Evolutionary conservation across 2,888 invertebrate species (phyloP).

Genomic region (Nesidiocoris tenuis): DNA sequence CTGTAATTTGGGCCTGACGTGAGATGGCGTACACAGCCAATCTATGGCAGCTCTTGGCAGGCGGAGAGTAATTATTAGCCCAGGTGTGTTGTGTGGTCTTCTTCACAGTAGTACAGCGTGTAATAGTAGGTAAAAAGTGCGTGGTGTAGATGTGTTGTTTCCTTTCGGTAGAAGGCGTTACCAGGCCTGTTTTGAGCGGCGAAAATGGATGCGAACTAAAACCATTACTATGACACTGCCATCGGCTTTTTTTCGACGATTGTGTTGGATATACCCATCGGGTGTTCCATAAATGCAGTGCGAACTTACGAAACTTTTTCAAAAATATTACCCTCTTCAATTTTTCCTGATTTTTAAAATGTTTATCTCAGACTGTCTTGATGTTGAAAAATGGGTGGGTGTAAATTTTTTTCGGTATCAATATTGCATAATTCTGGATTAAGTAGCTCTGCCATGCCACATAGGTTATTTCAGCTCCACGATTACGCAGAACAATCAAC

Average conservation of each 20-base stretch:
- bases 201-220: background rate
- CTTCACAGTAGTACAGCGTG: too few relatives aligned
- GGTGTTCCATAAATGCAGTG: too few relatives aligned
- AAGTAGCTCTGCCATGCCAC: too few relatives aligned
- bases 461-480: too few relatives aligned
- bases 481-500: too few relatives aligned
- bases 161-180: slow-evolving; percentile 21
- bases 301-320: too few relatives aligned
- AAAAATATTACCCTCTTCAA: too few relatives aligned
- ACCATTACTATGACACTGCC: background rate
- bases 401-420: too few relatives aligned
- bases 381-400: too few relatives aligned
- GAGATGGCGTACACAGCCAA: background rate
- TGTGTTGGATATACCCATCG: too few relatives aligned
- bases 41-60: slow-evolving; percentile 1
- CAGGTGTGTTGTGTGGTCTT: slow-evolving; percentile 9
- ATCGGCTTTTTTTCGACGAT: slow-evolving; percentile 6
- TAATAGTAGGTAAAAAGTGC: background rate
- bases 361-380: background rate
- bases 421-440: too few relatives aligned
- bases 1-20: background rate
- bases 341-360: background rate
- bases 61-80: slow-evolving; percentile 11
- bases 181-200: slow-evolving; percentile 3
- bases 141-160: background rate